These are phyloP conservation scores for Syngnathus scovelli DNA, from an alignment of 2,113 vertebrate species.

Conservation along the genomic window DNA sequence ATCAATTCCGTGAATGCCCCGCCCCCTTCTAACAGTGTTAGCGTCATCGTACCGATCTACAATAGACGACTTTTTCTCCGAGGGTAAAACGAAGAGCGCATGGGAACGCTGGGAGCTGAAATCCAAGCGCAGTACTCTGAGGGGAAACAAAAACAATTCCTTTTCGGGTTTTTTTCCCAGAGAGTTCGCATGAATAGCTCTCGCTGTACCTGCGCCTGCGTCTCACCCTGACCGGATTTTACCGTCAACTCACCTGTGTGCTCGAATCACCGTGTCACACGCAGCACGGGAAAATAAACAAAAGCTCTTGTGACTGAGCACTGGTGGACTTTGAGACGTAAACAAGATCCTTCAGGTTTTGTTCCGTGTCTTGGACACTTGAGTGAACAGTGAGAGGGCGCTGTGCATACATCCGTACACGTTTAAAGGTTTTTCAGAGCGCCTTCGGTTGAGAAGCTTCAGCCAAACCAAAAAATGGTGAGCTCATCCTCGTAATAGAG, in stretches of 20 bases:
- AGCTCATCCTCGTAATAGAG: conserved; percentile 10
- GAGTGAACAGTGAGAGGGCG: background rate
- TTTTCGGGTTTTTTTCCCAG: conserved; percentile 36
- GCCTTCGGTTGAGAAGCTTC: background rate
- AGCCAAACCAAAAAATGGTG: conserved; percentile 22
- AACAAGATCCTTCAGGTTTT: conserved; percentile 8
- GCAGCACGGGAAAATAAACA: background rate
- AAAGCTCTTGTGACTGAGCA: background rate
- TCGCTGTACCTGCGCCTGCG: conserved; percentile 18
- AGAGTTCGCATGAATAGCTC: conserved; percentile 14
- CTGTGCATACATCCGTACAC: conserved; percentile 12
- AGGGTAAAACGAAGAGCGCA: background rate
- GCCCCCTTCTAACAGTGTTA: background rate
- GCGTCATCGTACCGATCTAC: background rate
- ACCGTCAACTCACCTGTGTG: conserved; percentile 20
- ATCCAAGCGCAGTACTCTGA: conserved; percentile 30
- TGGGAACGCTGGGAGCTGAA: conserved; percentile 37
- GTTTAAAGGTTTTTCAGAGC: conserved; percentile 32
- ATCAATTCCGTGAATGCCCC: background rate
- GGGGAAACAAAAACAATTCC: conserved; percentile 12
- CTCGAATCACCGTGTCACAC: background rate
- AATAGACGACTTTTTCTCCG: background rate
- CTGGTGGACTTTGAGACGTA: background rate
- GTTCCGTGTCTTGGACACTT: conserved; percentile 29
- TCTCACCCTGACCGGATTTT: conserved; percentile 31